Conservation (phyloP, 2,797 vertebrate genomes). For the Atherinosoma microstoma region DNA sequence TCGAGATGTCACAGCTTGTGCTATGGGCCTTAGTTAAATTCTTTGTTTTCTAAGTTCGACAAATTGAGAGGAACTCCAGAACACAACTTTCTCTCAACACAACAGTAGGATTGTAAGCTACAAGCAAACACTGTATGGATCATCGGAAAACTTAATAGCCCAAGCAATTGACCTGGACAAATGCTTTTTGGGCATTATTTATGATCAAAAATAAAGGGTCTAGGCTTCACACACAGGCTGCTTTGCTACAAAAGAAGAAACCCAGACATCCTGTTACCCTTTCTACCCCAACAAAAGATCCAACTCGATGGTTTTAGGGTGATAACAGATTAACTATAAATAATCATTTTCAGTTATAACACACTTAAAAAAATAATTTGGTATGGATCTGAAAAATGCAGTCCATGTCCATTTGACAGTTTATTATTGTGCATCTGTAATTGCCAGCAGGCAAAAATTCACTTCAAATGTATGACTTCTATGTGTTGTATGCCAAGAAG, state of each 20-base stretch:
- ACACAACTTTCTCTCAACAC: not conserved
- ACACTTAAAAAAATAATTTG: not conserved
- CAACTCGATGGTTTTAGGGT: not conserved
- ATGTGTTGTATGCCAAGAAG: not conserved
- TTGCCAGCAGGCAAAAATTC: not conserved
- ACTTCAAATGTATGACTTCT: not conserved
- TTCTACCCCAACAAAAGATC: not conserved
- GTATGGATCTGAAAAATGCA: not conserved
- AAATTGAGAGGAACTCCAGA: slow-evolving; percentile 4
- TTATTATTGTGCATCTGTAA: not conserved
- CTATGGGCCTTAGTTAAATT: not conserved
- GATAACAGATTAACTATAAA: too few species aligned
- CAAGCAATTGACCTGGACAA: not conserved
- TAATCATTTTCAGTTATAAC: not conserved
- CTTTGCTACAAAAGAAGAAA: not conserved
- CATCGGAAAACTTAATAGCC: slow-evolving; percentile 8
- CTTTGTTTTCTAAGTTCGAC: slow-evolving; percentile 2
- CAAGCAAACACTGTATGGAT: slow-evolving; percentile 9
- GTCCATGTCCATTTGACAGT: not conserved
- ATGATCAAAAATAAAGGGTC: slow-evolving; percentile 19
- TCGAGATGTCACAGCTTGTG: not conserved
- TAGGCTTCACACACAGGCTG: not conserved
- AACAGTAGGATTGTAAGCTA: not conserved
- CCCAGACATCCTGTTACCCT: too few species aligned
- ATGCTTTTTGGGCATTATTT: slow-evolving; percentile 24